phyloP scores from a whole-genome alignment of 1,140 invertebrate genomes.

The Wasmannia auropunctata region DNA sequence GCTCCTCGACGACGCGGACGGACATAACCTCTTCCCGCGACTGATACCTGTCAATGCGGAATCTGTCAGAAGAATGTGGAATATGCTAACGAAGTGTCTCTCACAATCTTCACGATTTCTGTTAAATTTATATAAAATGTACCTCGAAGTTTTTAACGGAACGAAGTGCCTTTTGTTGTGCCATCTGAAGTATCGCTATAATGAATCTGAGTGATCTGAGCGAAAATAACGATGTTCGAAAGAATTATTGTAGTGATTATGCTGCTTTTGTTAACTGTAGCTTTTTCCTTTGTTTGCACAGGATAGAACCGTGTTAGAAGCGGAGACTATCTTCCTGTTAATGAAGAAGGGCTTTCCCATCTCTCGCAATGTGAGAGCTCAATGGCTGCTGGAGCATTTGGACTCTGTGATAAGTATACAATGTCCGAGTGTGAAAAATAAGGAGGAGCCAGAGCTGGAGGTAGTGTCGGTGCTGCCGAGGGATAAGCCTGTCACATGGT shows the following conservation, averaged over 20 bases:
- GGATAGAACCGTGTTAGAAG: slow-evolving; percentile 86
- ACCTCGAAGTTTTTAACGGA: not conserved
- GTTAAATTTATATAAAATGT: too few relatives aligned
- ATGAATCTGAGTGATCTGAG: too few relatives aligned
- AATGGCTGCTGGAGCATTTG: slow-evolving; percentile 91
- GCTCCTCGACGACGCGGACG: not conserved
- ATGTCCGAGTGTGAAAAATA: slow-evolving; percentile 76
- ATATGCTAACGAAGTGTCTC: not conserved
- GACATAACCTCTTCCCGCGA: slow-evolving; percentile 7
- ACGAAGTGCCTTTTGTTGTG: not conserved
- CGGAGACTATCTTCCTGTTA: slow-evolving; percentile 89
- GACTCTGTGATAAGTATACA: slow-evolving; percentile 87
- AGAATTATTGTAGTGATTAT: not conserved
- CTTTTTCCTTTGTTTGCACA: slow-evolving; percentile 62
- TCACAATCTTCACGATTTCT: not conserved
- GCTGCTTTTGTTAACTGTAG: not conserved
- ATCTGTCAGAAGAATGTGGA: not conserved
- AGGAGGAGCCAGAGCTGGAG: slow-evolving; percentile 86
- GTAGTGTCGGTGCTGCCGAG: slow-evolving; percentile 88
- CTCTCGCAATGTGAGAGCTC: slow-evolving; percentile 90
- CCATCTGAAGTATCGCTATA: not conserved
- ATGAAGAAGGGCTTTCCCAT: slow-evolving; percentile 92
- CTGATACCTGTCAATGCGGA: not conserved
- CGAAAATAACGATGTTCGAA: not conserved
- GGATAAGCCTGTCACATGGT: slow-evolving; percentile 84